Evolutionary conservation across 2,797 vertebrate genomes (phyloP).

Genomic region (Tokudaia tokunoshimensis): DNA sequence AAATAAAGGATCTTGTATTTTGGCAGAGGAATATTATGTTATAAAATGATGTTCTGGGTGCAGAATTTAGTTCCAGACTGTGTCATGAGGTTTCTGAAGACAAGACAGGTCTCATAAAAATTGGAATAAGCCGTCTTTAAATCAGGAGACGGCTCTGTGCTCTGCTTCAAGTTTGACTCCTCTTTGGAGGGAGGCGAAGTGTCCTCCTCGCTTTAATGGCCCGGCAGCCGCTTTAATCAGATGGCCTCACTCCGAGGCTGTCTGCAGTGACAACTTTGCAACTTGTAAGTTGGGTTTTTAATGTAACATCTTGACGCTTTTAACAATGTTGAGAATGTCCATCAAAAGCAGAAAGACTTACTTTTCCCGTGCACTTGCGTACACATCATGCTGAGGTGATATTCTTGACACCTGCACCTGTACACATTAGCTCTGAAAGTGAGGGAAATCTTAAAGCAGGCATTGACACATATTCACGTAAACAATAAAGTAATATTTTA

Average conservation of each 20-base stretch:
- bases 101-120: slow-evolving; percentile 31
- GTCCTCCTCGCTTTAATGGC: not conserved
- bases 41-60: not conserved
- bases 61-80: not conserved
- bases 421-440: not conserved
- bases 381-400: not conserved
- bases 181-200: not conserved
- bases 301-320: slow-evolving; percentile 12
- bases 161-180: slow-evolving; percentile 23
- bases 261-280: not conserved
- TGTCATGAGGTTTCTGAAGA: not conserved
- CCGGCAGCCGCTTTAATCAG: not conserved
- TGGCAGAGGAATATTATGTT: not conserved
- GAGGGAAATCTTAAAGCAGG: not conserved
- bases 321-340: slow-evolving; percentile 18
- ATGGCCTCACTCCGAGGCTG: not conserved
- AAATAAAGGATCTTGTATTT: not conserved
- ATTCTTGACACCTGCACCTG: not conserved
- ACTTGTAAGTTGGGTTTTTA: not conserved
- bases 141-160: not conserved
- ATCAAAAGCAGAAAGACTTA: not conserved
- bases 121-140: slow-evolving; percentile 1
- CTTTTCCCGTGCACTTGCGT: too few species aligned
- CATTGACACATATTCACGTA: not conserved
- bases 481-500: not conserved